Evolutionary conservation across 2,113 vertebrate species (phyloP).

Genomic region (Sinocyclocheilus anshuiensis): DNA sequence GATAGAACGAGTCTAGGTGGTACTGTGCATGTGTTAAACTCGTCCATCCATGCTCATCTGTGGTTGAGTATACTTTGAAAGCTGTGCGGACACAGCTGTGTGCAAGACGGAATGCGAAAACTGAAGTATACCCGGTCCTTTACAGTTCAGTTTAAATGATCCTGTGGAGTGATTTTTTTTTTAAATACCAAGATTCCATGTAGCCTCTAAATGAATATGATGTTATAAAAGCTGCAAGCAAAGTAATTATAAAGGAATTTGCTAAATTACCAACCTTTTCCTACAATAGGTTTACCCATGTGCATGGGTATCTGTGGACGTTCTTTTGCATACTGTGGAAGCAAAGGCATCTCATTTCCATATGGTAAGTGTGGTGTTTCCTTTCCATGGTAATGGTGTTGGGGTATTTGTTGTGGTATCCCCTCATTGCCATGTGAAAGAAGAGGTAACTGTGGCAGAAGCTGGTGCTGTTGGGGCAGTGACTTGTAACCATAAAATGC

Average conservation of each 20-base stretch:
- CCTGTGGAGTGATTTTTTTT: too few relatives aligned
- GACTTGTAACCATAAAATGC: slow-evolving; percentile 92
- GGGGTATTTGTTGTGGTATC: slow-evolving; percentile 78
- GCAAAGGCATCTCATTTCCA: slow-evolving; percentile 83
- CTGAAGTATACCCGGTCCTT: background rate
- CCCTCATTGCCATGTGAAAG: slow-evolving; percentile 83
- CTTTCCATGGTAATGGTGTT: slow-evolving; percentile 86
- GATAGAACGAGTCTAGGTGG: background rate
- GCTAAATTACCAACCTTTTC: slow-evolving; percentile 82
- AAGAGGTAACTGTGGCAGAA: slow-evolving; percentile 87
- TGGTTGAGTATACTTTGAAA: too few relatives aligned
- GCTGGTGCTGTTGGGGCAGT: slow-evolving; percentile 84
- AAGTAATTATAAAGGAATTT: slow-evolving; percentile 51
- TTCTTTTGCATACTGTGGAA: slow-evolving; percentile 88
- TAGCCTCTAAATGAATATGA: too few relatives aligned
- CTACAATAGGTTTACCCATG: slow-evolving; percentile 81
- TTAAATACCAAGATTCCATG: too few relatives aligned
- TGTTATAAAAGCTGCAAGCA: background rate
- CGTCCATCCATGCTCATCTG: background rate
- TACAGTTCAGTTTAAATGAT: too few relatives aligned
- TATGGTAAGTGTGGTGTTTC: slow-evolving; percentile 81
- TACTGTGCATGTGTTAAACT: background rate
- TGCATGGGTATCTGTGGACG: slow-evolving; percentile 82
- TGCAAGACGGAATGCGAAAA: background rate
- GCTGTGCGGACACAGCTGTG: background rate